phyloP scores from a whole-genome alignment of 2,113 vertebrate genomes.

The Romanogobio albipinnatus region DNA sequence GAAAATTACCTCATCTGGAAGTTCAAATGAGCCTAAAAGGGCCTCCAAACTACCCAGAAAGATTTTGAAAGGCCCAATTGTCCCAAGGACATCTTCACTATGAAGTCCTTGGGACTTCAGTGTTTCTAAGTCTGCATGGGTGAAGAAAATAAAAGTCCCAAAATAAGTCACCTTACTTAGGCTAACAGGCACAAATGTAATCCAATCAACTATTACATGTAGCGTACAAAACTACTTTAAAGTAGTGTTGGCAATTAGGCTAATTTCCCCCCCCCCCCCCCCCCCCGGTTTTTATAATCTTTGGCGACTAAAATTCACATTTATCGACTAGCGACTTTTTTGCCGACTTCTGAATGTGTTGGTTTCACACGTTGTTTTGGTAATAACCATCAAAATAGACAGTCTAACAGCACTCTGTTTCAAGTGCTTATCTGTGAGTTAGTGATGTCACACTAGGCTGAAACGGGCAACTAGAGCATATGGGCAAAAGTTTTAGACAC shows the following conservation, averaged over 20 bases:
- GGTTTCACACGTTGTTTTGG: too few relatives aligned
- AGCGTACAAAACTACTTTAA: too few relatives aligned
- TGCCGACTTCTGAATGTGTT: neutral
- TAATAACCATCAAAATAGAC: neutral
- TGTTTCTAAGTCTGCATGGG: too few relatives aligned
- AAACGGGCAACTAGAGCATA: neutral
- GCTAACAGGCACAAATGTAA: too few relatives aligned
- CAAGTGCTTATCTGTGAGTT: neutral
- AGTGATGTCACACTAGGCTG: neutral
- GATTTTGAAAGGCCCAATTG: neutral
- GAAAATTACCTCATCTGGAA: slow-evolving; percentile 7
- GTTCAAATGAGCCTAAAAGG: neutral
- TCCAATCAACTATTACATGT: too few relatives aligned
- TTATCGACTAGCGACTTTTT: neutral
- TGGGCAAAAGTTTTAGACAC: neutral
- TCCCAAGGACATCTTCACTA: neutral
- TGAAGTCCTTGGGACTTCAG: neutral
- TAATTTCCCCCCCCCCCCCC: too few relatives aligned
- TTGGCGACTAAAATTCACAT: neutral
- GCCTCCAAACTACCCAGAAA: neutral
- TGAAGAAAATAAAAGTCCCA: too few relatives aligned
- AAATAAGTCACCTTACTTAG: too few relatives aligned
- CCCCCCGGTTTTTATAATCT: neutral
- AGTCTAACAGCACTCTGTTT: neutral
- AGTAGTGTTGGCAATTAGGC: too few relatives aligned